A percentile compares a stretch with the other conserved stretches of the same genome.
Evolutionary conservation across 2,797 vertebrate species (phyloP).

Genomic region (Malacoraja senta): DNA sequence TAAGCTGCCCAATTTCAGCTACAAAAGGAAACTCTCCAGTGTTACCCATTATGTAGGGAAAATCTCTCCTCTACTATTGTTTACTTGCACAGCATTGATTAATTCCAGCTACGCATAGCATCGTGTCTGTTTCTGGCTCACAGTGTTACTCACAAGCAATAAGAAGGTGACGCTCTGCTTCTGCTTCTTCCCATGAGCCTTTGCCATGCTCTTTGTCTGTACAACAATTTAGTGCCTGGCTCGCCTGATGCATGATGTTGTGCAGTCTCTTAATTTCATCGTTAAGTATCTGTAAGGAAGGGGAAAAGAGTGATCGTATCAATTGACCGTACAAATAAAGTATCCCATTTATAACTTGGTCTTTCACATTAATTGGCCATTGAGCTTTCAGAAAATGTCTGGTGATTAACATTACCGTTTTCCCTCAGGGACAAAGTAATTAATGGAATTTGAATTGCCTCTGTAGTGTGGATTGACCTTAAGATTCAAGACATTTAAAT

Average conservation of each 20-base stretch:
- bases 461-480: neutral
- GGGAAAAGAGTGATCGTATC: neutral
- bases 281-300: slow-evolving; percentile 53
- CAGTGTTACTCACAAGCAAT: slow-evolving; percentile 59
- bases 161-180: slow-evolving; percentile 68
- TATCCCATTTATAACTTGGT: neutral
- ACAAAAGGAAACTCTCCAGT: neutral
- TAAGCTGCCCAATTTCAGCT: neutral
- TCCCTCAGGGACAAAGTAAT: neutral
- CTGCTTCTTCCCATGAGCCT: slow-evolving; percentile 68
- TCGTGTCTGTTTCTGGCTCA: neutral
- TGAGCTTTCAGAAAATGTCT: neutral
- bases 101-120: neutral
- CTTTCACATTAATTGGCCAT: neutral
- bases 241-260: slow-evolving; percentile 64
- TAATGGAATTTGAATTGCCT: neutral
- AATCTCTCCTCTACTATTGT: neutral
- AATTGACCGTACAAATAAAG: neutral
- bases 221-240: slow-evolving; percentile 69
- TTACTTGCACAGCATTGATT: neutral
- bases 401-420: neutral
- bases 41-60: neutral
- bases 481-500: neutral
- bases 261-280: slow-evolving; percentile 62
- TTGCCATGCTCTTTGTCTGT: slow-evolving; percentile 67